Percentiles rank a stretch among this genome's conserved stretches.
Evolutionary conservation across 2,888 invertebrate genomes (phyloP).

Genomic region (Rapana venosa): DNA sequence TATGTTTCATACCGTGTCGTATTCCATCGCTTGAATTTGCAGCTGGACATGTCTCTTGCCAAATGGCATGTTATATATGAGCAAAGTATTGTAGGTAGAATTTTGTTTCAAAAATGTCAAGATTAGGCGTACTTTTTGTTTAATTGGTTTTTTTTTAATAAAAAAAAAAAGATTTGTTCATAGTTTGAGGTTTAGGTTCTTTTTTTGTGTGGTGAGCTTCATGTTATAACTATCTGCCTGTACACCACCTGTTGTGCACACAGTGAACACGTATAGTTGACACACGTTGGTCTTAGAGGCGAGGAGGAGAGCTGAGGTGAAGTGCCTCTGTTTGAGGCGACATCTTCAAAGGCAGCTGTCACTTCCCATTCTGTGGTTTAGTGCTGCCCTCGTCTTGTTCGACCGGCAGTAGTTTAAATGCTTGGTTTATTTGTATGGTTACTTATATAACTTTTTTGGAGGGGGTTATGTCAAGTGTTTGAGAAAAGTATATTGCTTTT

Average conservation of each 20-base stretch:
- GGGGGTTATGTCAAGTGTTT: too few species aligned
- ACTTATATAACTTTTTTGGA: too few species aligned
- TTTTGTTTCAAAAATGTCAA: too few species aligned
- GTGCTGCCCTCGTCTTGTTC: constrained; percentile 38
- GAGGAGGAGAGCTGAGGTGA: constrained; percentile 12
- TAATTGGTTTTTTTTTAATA: not conserved
- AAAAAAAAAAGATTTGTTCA: not conserved
- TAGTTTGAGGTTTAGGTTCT: not conserved
- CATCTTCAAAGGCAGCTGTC: constrained; percentile 41
- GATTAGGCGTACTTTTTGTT: not conserved
- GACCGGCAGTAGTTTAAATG: not conserved
- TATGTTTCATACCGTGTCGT: too few species aligned
- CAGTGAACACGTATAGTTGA: constrained; percentile 4
- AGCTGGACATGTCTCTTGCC: too few species aligned
- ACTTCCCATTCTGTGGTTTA: constrained; percentile 33
- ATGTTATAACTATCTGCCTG: not conserved
- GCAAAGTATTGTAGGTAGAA: too few species aligned
- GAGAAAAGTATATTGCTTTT: too few species aligned
- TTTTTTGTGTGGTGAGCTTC: not conserved
- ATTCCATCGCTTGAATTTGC: too few species aligned
- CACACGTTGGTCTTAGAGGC: constrained; percentile 27
- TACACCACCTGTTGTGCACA: constrained; percentile 20
- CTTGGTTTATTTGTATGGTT: not conserved
- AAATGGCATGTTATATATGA: too few species aligned
- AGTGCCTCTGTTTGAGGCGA: constrained; percentile 32